phyloP scores from a whole-genome alignment of 2,113 vertebrate genomes.

The Nestor notabilis region DNA sequence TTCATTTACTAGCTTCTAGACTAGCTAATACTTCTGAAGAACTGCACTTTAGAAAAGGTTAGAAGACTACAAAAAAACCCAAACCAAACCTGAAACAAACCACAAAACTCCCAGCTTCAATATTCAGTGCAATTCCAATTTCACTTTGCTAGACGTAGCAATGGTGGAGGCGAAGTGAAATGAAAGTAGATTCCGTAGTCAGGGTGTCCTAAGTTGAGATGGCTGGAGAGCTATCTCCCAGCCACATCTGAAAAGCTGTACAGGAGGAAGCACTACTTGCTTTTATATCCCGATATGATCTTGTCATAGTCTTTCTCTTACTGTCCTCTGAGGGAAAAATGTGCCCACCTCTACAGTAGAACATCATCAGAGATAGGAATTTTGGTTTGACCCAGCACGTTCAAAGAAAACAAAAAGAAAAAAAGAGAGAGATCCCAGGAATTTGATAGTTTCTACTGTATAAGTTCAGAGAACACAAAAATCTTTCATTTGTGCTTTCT shows the following conservation, averaged over 20 bases:
- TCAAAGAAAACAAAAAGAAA: neutral
- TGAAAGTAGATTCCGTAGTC: neutral
- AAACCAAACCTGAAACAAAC: neutral
- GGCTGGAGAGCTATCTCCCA: neutral
- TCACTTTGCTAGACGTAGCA: neutral
- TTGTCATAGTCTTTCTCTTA: neutral
- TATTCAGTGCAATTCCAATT: neutral
- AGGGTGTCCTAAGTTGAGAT: neutral
- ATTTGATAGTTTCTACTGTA: neutral
- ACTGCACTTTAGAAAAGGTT: neutral
- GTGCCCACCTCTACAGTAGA: neutral
- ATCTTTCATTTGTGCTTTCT: neutral
- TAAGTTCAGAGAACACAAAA: neutral
- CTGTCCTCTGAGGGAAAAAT: neutral
- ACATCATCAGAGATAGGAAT: neutral
- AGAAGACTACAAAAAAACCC: neutral
- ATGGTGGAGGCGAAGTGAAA: neutral
- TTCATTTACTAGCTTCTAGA: neutral
- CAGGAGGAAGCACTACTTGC: neutral
- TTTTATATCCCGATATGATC: neutral
- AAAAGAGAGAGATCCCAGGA: neutral
- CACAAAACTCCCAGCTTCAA: neutral
- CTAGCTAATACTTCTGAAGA: neutral
- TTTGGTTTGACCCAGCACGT: neutral
- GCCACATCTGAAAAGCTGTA: neutral